Evolutionary conservation across 1,140 invertebrate genomes (phyloP).

Genomic region (Phortica variegata): DNA sequence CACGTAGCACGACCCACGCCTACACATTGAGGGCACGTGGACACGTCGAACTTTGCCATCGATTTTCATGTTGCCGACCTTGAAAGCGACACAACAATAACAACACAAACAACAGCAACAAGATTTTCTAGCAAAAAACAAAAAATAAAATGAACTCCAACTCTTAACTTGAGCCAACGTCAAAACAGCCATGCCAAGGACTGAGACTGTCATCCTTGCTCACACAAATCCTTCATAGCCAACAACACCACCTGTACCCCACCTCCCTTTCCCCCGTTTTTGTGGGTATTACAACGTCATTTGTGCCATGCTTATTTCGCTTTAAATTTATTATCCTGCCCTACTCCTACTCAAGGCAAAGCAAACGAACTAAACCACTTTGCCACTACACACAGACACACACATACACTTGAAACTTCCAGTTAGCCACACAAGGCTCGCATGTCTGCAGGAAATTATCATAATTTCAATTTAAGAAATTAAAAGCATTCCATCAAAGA

Average conservation of each 20-base stretch:
- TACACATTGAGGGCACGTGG: too few relatives aligned
- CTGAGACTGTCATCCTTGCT: conserved; percentile 19
- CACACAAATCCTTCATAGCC: background rate
- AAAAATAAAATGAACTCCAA: conserved; percentile 19
- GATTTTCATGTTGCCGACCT: conserved; percentile 27
- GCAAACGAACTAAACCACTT: conserved; percentile 3
- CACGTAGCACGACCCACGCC: too few relatives aligned
- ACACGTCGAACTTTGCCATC: conserved; percentile 20
- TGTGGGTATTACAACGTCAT: too few relatives aligned
- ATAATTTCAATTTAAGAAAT: conserved; percentile 55
- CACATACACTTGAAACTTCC: background rate
- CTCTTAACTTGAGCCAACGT: too few relatives aligned
- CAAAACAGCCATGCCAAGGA: too few relatives aligned
- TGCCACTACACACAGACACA: conserved; percentile 27
- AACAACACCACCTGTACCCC: conserved; percentile 7
- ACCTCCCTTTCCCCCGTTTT: too few relatives aligned
- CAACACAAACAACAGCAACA: too few relatives aligned
- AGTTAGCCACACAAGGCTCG: conserved; percentile 36
- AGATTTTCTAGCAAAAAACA: background rate
- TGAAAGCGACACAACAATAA: conserved; percentile 21
- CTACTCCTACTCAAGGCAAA: conserved; percentile 36
- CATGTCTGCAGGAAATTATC: conserved; percentile 51
- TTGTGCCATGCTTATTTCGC: conserved; percentile 14
- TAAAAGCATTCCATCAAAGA: conserved; percentile 38
- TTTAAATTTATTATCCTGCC: conserved; percentile 48